These are phyloP conservation scores for Xenopus borealis DNA, from an alignment of 2,113 vertebrate species.

Conservation along the genomic window DNA sequence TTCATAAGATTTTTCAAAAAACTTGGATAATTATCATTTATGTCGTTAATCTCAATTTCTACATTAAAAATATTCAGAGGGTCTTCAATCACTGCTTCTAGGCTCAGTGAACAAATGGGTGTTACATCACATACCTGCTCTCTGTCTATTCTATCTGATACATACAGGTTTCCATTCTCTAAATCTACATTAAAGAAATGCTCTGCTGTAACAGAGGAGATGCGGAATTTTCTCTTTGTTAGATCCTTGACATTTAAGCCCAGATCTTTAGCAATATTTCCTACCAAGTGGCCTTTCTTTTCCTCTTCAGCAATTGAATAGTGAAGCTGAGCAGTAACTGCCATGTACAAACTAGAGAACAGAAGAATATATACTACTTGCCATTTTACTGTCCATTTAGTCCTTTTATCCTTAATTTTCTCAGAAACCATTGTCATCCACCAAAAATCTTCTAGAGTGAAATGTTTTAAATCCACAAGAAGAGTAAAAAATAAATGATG, in stretches of 20 bases:
- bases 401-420: constrained; percentile 24
- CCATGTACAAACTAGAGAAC: constrained; percentile 28
- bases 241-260: constrained; percentile 55
- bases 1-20: constrained; percentile 59
- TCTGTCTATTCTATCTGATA: constrained; percentile 60
- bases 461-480: constrained; percentile 3
- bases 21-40: constrained; percentile 70
- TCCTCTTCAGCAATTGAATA: constrained; percentile 65
- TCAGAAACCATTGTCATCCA: constrained; percentile 1
- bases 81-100: constrained; percentile 71
- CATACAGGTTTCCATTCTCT: constrained; percentile 56
- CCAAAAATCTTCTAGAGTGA: not conserved
- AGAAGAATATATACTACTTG: constrained; percentile 54
- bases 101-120: constrained; percentile 61
- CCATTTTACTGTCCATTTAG: constrained; percentile 17
- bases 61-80: constrained; percentile 67
- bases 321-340: constrained; percentile 52
- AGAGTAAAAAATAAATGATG: not conserved
- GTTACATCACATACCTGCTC: constrained; percentile 64
- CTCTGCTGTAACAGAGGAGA: constrained; percentile 54
- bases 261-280: constrained; percentile 61
- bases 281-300: constrained; percentile 63
- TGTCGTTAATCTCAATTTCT: constrained; percentile 66
- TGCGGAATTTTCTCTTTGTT: constrained; percentile 52
- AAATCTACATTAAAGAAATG: constrained; percentile 58